Base-by-base conservation (phyloP, 2,113 vertebrate genomes). In the Calypte anna region DNA sequence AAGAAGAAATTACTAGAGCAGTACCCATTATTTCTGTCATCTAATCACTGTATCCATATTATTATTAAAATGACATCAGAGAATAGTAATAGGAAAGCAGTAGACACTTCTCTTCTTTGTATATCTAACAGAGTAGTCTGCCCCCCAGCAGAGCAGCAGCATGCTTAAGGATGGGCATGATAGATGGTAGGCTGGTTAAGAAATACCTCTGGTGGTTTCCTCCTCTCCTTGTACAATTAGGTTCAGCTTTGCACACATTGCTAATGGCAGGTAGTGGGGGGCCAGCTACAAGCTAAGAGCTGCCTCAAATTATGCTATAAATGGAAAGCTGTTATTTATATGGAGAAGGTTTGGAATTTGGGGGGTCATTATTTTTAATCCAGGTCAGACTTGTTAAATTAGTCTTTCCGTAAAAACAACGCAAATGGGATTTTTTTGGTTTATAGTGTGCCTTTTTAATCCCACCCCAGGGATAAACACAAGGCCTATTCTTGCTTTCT, bases 51-150 rank as follows among this genome's bases (percentile, higher is more conserved):
- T 64, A 77, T 38, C 70, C 36, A 30, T 85, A 59, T 64, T 86
- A 27, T 87, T 91, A 93, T 93, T 92, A 82, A 88, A 90, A 78
- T 81, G 70, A 82, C 68, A 83, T 83, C 95, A 93, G 53, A 61
- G 36, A 83, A 33, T 27, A 50, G 50, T 86, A 69, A 33, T 40
- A 14, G 25, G 51, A 80, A 85, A 87, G 67, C 25, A 19, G 43
- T 38, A 82, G 69, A 36, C 21, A 30, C 28, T 73, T 94, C 53
- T 61, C 30, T 87, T 55, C 57, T 83, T 79, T 76, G 48, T 80
- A 3, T 70, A 9, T 62, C 25, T 79, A 55, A 43, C 36, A 63
- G 67, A 76, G 80, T 31, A 91, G 31, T 59, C 58, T 88, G 87
- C 66, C 30, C 36, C 57, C 69, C 77, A 79, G 77, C 61, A 61